Evolutionary conservation across 2,113 vertebrate species (phyloP).

Genomic region (Mustelus asterias): DNA sequence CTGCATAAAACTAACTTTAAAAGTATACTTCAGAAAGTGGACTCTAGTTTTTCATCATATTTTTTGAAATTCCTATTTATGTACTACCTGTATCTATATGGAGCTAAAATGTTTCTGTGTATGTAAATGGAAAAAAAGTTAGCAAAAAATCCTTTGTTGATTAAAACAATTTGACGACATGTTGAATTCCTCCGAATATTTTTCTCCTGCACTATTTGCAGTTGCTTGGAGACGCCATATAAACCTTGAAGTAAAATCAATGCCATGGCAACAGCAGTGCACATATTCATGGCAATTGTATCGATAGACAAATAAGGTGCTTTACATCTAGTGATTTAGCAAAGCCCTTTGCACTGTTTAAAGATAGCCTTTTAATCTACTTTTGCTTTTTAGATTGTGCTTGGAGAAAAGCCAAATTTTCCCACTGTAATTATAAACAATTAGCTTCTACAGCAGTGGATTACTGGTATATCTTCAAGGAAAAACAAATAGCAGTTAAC

Average conservation of each 20-base stretch:
- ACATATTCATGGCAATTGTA: neutral
- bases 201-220: constrained; percentile 15
- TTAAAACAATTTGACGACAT: neutral
- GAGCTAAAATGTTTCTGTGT: neutral
- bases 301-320: constrained; percentile 13
- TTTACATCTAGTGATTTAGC: neutral
- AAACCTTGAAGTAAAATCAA: constrained; percentile 24
- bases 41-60: neutral
- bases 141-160: constrained; percentile 3
- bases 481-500: neutral
- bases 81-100: neutral
- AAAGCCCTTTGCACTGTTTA: neutral
- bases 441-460: neutral
- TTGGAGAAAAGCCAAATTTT: neutral
- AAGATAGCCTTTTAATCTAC: neutral
- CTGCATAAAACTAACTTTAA: neutral
- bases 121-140: neutral
- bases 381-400: neutral
- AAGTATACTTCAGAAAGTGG: neutral
- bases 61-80: neutral
- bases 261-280: constrained; percentile 15
- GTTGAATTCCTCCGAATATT: constrained; percentile 13
- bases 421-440: neutral
- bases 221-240: constrained; percentile 28
- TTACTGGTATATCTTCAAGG: neutral